Base-by-base conservation (phyloP, 2,113 vertebrate species). In the Aspiorhynchus laticeps region DNA sequence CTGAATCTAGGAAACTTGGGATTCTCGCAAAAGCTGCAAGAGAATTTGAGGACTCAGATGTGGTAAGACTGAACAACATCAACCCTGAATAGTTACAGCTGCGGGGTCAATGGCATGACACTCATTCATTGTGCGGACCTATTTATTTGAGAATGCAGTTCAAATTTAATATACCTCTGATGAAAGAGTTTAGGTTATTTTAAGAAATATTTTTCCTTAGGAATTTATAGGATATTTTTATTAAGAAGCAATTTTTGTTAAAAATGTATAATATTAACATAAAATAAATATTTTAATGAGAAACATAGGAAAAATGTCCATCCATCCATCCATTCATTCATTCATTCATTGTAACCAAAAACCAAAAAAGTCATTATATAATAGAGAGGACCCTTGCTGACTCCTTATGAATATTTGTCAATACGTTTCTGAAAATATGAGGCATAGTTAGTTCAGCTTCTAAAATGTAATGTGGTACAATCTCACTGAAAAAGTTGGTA, bases 1-100 rank as follows among this genome's bases (percentile, higher is more conserved):
- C 86, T 4, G 51, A 46, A 10, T 92, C 89, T 80, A 92, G 87
- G 6, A 88, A 87, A 73, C 43, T 93, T 65, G 92, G 94, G 12
- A 93, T 95, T 86, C 91, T 95, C 2, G 92, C 91, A 75, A 90
- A 91, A 82, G 95, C 95, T 38, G 86, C 90, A 0, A 93, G 88
- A n/a, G 95, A 96, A 83, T 95, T 95, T 91, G 93, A 94, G 85
- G 90, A 91, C 89, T 91, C 90, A 0, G 92, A 90, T 85, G 90
- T 38, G 84, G 85, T 89, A 75, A 76, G 53, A 76, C 6, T 41
- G 19, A 67, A 78, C 31, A 61, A 41, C 12, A 15, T 43, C 12
- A 51, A 71, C 56, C 11, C 6, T 19, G 46, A 53, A 0, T 69
- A 67, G 41, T 14, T 43, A 15, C 0, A 74, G 9, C 36, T 74